phyloP scores from a whole-genome alignment of 2,113 vertebrate species.

The Mesitornis unicolor region DNA sequence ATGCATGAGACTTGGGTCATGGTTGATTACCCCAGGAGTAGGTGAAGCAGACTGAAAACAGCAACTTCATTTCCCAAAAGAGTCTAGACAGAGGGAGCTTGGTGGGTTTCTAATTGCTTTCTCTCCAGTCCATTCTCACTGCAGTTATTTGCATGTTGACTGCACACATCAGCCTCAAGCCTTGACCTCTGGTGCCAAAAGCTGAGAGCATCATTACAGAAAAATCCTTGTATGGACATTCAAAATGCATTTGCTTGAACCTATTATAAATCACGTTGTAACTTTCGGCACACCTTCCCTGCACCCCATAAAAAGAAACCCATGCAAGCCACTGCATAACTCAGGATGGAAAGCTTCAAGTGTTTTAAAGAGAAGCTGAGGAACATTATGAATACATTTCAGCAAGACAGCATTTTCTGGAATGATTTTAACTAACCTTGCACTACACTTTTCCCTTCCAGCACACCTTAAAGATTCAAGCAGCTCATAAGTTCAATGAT shows the following conservation, averaged over 20 bases:
- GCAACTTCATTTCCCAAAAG: background rate
- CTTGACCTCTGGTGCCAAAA: background rate
- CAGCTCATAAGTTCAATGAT: constrained; percentile 30
- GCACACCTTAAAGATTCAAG: background rate
- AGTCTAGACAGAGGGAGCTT: background rate
- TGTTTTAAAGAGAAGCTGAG: background rate
- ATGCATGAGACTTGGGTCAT: background rate
- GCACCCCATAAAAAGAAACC: background rate
- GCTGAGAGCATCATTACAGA: background rate
- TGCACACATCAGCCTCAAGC: background rate
- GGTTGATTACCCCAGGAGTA: background rate
- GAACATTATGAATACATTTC: background rate
- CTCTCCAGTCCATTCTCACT: background rate
- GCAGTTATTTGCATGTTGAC: background rate
- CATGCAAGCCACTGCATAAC: background rate
- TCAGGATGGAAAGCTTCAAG: background rate
- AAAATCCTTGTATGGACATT: background rate
- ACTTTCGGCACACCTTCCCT: background rate
- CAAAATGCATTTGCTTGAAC: background rate
- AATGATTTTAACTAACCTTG: background rate
- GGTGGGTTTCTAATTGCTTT: background rate
- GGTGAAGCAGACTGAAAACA: background rate
- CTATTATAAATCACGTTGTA: background rate
- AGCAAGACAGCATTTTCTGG: background rate
- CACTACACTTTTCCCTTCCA: background rate